phyloP scores from a whole-genome alignment of 1,140 invertebrate genomes.

The Habropoda laboriosa region DNA sequence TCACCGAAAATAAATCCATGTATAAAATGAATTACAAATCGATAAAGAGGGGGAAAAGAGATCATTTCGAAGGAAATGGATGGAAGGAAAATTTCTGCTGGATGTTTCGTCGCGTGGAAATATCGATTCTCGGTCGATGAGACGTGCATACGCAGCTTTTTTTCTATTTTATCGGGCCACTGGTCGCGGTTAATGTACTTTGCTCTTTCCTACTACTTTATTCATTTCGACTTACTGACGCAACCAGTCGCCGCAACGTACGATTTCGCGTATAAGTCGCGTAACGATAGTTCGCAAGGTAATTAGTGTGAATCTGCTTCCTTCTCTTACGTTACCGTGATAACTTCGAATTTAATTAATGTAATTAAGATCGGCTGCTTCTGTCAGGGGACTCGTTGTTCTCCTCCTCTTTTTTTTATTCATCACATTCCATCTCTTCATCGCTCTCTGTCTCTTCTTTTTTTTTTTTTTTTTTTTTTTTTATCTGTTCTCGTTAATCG shows the following conservation, averaged over 20 bases:
- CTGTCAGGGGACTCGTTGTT: not conserved
- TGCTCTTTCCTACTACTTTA: constrained; percentile 13
- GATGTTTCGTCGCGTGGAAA: not conserved
- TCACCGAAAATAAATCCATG: too few relatives aligned
- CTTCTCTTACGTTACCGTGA: constrained; percentile 26
- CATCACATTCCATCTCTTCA: too few relatives aligned
- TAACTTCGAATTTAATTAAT: constrained; percentile 44
- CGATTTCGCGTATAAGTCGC: constrained; percentile 4
- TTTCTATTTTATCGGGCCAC: not conserved
- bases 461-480: not conserved
- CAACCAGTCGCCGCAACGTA: constrained; percentile 3
- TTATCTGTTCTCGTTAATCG: not conserved
- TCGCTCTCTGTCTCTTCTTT: too few relatives aligned
- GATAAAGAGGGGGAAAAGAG: too few relatives aligned
- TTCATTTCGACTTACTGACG: constrained; percentile 31
- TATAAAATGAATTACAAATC: too few relatives aligned
- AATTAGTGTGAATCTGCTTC: constrained; percentile 44
- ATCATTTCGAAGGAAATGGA: not conserved
- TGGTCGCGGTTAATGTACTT: constrained; percentile 14
- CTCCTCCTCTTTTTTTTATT: not conserved
- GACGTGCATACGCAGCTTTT: not conserved
- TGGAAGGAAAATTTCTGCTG: not conserved
- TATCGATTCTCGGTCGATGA: not conserved
- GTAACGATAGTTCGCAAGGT: constrained; percentile 43
- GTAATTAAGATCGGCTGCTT: constrained; percentile 36